Conservation (phyloP, 2,888 invertebrate species). For the Chymomyza amoena region DNA sequence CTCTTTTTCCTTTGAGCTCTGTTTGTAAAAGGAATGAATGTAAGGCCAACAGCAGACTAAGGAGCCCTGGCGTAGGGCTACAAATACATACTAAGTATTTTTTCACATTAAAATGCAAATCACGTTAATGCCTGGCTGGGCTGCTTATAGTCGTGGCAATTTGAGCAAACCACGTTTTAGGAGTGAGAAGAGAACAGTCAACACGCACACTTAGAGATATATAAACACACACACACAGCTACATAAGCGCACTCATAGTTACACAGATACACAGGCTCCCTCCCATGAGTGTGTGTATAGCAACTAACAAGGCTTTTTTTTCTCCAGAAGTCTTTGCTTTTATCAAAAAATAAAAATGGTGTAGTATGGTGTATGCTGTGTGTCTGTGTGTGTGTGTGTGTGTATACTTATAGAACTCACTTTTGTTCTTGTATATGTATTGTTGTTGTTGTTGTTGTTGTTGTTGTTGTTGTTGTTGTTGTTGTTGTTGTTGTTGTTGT, state of each 20-base stretch:
- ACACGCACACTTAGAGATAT: conserved; percentile 41
- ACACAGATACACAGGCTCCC: neutral
- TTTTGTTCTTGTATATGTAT: neutral
- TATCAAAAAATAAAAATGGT: neutral
- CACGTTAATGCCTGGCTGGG: conserved; percentile 52
- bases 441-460: neutral
- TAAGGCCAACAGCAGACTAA: neutral
- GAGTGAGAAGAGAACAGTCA: conserved; percentile 24
- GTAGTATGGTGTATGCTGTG: neutral
- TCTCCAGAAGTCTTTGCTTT: neutral
- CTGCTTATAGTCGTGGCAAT: too few relatives aligned
- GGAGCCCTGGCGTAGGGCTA: neutral
- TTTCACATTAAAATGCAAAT: conserved; percentile 64
- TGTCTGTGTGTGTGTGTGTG: neutral
- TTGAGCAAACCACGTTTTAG: conserved; percentile 49
- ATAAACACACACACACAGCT: conserved; percentile 37
- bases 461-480: neutral
- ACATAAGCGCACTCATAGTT: neutral
- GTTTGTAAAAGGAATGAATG: neutral
- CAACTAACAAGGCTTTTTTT: neutral
- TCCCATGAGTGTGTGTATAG: neutral
- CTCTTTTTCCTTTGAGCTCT: too few relatives aligned
- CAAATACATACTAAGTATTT: neutral
- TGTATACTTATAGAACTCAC: neutral
- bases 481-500: neutral